Conservation (phyloP, 2,888 invertebrate species). For the Erebia aethiops region DNA sequence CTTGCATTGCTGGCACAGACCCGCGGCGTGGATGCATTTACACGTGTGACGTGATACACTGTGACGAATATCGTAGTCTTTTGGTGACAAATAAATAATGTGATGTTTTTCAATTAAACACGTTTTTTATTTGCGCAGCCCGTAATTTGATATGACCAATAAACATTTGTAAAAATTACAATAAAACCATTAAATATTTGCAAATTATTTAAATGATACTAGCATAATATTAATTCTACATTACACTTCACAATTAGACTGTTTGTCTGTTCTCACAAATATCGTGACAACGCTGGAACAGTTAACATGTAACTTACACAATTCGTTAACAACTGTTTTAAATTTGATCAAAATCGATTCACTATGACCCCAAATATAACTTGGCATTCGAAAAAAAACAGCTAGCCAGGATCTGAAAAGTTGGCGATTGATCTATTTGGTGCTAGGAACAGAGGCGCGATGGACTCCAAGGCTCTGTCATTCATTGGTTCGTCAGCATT, state of each 20-base stretch:
- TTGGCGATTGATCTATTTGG: too few species aligned
- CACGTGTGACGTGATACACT: slow-evolving; percentile 23
- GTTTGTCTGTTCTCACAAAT: background rate
- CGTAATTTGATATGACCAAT: background rate
- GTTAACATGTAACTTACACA: background rate
- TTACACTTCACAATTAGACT: background rate
- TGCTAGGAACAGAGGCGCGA: too few species aligned
- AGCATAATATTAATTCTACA: background rate
- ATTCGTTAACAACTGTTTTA: background rate
- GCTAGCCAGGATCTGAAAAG: too few species aligned
- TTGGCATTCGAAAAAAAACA: too few species aligned
- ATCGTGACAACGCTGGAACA: background rate
- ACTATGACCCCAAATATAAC: background rate
- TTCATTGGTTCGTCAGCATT: too few species aligned
- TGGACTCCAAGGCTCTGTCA: too few species aligned
- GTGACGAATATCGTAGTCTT: slow-evolving; percentile 19
- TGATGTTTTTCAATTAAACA: slow-evolving; percentile 20
- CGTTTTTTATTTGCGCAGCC: slow-evolving; percentile 24
- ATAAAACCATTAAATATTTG: background rate
- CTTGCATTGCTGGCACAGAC: background rate
- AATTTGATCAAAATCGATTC: background rate
- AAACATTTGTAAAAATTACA: background rate
- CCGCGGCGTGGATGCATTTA: slow-evolving; percentile 24
- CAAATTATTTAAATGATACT: background rate
- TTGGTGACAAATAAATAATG: slow-evolving; percentile 34